Percentiles rank a stretch among this genome's conserved stretches.
phyloP scores from a whole-genome alignment of 2,888 invertebrate species.

The Beris chalybata region DNA sequence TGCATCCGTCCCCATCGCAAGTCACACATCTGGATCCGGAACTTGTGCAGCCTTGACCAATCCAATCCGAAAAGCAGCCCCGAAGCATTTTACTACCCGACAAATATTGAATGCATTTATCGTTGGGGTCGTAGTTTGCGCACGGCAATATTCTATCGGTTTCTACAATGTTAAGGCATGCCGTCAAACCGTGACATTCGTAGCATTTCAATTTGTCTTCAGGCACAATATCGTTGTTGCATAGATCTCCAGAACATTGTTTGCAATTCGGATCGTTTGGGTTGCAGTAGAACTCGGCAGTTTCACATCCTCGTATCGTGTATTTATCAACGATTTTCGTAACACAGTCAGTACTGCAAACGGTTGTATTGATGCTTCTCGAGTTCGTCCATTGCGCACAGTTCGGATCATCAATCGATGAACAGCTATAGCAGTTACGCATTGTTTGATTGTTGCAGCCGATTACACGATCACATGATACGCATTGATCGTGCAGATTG shows the following conservation, averaged over 20 bases:
- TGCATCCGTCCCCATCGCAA: slow-evolving; percentile 46
- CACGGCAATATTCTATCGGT: slow-evolving; percentile 11
- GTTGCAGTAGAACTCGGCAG: background rate
- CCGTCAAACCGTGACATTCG: slow-evolving; percentile 13
- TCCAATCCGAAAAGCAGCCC: slow-evolving; percentile 47
- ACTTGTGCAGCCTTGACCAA: slow-evolving; percentile 45
- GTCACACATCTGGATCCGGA: slow-evolving; percentile 42
- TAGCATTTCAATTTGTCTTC: slow-evolving; percentile 10
- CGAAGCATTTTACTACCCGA: slow-evolving; percentile 41
- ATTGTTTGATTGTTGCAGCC: slow-evolving; percentile 46
- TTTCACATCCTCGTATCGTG: slow-evolving; percentile 20
- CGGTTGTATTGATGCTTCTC: slow-evolving; percentile 45
- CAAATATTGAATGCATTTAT: slow-evolving; percentile 23
- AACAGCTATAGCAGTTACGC: slow-evolving; percentile 48
- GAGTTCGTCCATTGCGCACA: slow-evolving; percentile 48
- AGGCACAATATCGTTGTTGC: slow-evolving; percentile 17
- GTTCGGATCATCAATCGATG: slow-evolving; percentile 43
- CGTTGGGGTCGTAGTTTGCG: slow-evolving; percentile 13
- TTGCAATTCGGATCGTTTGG: slow-evolving; percentile 13
- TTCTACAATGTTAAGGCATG: slow-evolving; percentile 4
- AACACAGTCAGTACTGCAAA: slow-evolving; percentile 29
- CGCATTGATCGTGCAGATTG: slow-evolving; percentile 37
- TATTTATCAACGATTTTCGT: slow-evolving; percentile 4
- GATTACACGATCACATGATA: slow-evolving; percentile 44
- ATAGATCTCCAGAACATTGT: slow-evolving; percentile 1